Percentiles rank a stretch among this genome's conserved stretches.
These are phyloP conservation scores for Taenioides sp. DNA, from an alignment of 2,797 vertebrate genomes.

Conservation along the genomic window DNA sequence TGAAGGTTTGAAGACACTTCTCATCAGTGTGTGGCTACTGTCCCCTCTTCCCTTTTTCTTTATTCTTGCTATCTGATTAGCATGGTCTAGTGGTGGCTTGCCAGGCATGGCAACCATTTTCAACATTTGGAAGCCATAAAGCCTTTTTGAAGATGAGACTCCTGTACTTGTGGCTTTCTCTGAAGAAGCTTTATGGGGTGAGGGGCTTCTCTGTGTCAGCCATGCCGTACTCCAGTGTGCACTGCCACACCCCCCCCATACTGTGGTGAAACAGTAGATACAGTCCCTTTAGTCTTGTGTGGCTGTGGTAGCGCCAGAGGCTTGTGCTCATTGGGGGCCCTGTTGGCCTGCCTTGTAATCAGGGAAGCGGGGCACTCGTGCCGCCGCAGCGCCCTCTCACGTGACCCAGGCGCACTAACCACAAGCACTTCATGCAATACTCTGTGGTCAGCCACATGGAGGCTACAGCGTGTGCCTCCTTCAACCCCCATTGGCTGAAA, in stretches of 20 bases:
- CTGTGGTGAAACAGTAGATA: conserved; percentile 58
- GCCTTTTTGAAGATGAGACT: conserved; percentile 78
- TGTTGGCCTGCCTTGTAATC: conserved; percentile 81
- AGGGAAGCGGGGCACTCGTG: conserved; percentile 67
- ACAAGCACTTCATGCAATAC: conserved; percentile 83
- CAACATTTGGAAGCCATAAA: conserved; percentile 82
- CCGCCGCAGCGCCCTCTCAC: conserved; percentile 68
- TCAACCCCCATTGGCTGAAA: conserved; percentile 63
- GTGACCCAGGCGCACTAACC: conserved; percentile 75
- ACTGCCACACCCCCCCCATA: conserved; percentile 33
- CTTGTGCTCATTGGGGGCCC: conserved; percentile 71
- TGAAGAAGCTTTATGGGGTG: conserved; percentile 70
- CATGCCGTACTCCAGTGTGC: conserved; percentile 50
- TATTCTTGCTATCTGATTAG: conserved; percentile 70
- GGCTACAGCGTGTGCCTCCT: conserved; percentile 63
- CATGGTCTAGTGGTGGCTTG: conserved; percentile 60
- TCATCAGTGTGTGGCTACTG: conserved; percentile 66
- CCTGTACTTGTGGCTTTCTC: conserved; percentile 82
- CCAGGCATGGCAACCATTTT: conserved; percentile 74
- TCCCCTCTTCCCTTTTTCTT: conserved; percentile 50
- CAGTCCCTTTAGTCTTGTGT: conserved; percentile 61
- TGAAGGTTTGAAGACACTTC: conserved; percentile 44
- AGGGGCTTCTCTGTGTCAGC: conserved; percentile 73
- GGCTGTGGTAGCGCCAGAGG: conserved; percentile 71
- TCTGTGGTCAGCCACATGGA: conserved; percentile 69